phyloP scores from a whole-genome alignment of 2,113 vertebrate genomes.

The Cyrtonyx montezumae region DNA sequence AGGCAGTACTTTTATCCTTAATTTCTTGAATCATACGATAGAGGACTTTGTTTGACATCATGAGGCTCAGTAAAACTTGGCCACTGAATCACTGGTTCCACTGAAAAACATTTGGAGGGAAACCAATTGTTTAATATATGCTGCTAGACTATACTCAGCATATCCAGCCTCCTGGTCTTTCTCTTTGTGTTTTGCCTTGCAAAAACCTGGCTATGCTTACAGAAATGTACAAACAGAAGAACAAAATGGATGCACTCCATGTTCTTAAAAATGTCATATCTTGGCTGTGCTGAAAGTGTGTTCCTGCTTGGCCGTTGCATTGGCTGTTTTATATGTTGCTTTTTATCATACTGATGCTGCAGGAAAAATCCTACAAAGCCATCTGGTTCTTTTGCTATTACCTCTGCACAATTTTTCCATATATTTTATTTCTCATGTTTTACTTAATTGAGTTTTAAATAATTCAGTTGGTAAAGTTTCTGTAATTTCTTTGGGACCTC shows the following conservation, averaged over 20 bases:
- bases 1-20: slow-evolving; percentile 15
- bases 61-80: slow-evolving; percentile 28
- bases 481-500: neutral
- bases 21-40: slow-evolving; percentile 32
- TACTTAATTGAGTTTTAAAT: neutral
- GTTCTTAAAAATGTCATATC: slow-evolving; percentile 53
- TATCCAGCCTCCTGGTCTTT: slow-evolving; percentile 56
- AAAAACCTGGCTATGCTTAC: slow-evolving; percentile 38
- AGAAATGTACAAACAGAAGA: slow-evolving; percentile 51
- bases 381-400: slow-evolving; percentile 43
- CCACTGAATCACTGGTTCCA: slow-evolving; percentile 48
- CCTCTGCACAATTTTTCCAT: slow-evolving; percentile 22
- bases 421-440: neutral
- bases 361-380: neutral
- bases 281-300: slow-evolving; percentile 22
- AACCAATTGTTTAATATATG: slow-evolving; percentile 33
- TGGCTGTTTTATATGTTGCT: slow-evolving; percentile 27
- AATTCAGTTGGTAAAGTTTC: neutral
- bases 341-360: slow-evolving; percentile 33
- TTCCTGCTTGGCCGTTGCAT: slow-evolving; percentile 10
- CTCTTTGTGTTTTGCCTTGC: slow-evolving; percentile 39
- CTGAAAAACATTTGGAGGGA: slow-evolving; percentile 58
- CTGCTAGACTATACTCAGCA: slow-evolving; percentile 35
- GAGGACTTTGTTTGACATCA: slow-evolving; percentile 32
- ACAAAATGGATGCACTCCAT: slow-evolving; percentile 58